These are phyloP conservation scores for Lanius ludovicianus DNA, from an alignment of 2,113 vertebrate genomes.

Conservation along the genomic window DNA sequence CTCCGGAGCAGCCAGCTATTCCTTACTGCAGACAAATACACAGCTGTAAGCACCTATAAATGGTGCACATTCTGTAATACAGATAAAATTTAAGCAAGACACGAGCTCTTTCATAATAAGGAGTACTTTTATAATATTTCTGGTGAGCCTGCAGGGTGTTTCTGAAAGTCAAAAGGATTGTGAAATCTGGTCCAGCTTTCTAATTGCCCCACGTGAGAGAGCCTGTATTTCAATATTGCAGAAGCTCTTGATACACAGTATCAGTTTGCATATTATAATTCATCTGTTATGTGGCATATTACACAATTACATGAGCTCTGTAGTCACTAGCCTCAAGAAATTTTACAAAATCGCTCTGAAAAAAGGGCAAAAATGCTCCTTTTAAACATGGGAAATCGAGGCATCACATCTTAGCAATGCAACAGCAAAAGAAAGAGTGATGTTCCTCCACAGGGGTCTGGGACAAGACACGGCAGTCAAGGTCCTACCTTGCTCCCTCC, in stretches of 20 bases:
- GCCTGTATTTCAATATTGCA: neutral
- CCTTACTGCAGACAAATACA: neutral
- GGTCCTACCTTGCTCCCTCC: neutral
- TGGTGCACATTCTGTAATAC: neutral
- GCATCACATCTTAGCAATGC: neutral
- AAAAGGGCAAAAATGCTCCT: neutral
- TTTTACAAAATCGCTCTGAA: neutral
- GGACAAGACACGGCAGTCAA: neutral
- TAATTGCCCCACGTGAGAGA: neutral
- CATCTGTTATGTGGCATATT: neutral
- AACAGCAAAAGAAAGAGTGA: accelerated
- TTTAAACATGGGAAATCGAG: accelerated
- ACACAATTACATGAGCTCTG: neutral
- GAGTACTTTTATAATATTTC: neutral
- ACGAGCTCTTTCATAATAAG: neutral
- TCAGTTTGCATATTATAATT: neutral
- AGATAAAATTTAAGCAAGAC: neutral
- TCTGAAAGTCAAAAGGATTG: neutral
- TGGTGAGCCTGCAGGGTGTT: neutral
- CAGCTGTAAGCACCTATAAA: accelerated
- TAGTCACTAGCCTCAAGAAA: neutral
- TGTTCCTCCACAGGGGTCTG: neutral
- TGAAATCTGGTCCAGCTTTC: conserved; percentile 2
- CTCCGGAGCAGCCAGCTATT: neutral
- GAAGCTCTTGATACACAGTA: neutral